Evolutionary conservation across 2,113 vertebrate species (phyloP), one percentile per base, ranked within the genome.

Genomic region (Caranx ignobilis): DNA sequence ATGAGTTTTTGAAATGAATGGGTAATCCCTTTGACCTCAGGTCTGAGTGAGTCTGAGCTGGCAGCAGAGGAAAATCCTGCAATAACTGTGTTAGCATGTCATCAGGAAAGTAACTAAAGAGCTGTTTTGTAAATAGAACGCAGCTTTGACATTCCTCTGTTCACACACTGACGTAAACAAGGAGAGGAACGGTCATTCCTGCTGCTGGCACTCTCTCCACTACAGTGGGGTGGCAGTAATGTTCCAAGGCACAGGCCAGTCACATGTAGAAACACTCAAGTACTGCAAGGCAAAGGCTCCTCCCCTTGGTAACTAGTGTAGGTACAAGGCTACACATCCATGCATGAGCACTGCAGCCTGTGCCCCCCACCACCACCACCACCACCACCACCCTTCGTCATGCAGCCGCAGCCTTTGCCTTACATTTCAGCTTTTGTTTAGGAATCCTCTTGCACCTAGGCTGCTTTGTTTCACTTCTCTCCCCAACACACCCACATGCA

Each of bases 151-250:
- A 89, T 90, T 88, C 86, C 79, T 91, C 79, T 77, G 79, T 86
- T 86, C 90, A 48, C 88, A 73, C 64, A 78, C 66, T 86, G 87
- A 89, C 78, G 88, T 88, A 85, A 90, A 91, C 83, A 79, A 81
- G 77, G 71, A 62, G 77, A 76, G 72, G 77, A 68, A 60, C 41
- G 75, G 80, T 90, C 85, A 74, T 73, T 85, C 67, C 83, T 88
- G 81, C 72, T 59, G 73, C 74, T 87, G 89, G 73, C 83, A 63
- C 84, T 63, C 64, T 48, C 83, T 70, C 34, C 82, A 67, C 89
- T 76, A 84, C 87, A 87, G 86, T 84, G n/a, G 86, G 93, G 87
- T 93, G 93, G 93, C 91, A 90, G 91, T 89, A 89, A 86, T 88
- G 91, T 79, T 91, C 88, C 87, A 66, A 87, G 85, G 84, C 82